A percentile compares a stretch with the other conserved stretches of the same genome.
phyloP scores from a whole-genome alignment of 2,113 vertebrate species.

The Podarcis cretensis region DNA sequence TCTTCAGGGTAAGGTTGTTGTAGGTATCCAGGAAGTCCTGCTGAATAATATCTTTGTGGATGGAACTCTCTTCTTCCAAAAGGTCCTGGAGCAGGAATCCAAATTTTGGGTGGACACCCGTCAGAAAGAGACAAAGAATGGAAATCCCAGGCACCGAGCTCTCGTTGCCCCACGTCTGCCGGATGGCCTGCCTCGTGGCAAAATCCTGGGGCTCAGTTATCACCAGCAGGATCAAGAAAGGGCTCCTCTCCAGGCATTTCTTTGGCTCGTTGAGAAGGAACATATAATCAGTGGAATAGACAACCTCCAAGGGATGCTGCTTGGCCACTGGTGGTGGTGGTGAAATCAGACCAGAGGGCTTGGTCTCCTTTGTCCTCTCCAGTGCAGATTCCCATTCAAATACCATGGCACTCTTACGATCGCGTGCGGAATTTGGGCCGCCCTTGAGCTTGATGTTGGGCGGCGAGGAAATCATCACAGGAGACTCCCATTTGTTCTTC shows the following conservation, averaged over 20 bases:
- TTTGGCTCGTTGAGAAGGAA: slow-evolving; percentile 74
- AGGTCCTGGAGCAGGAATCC: background rate
- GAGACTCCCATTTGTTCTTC: background rate
- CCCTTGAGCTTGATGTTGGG: rapidly evolving
- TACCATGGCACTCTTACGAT: background rate
- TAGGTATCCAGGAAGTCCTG: slow-evolving; percentile 83
- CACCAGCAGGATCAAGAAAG: slow-evolving; percentile 82
- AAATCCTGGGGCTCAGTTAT: background rate
- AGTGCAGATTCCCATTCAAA: background rate
- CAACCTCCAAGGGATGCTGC: slow-evolving; percentile 41
- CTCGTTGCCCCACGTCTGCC: slow-evolving; percentile 77
- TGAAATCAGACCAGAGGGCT: background rate
- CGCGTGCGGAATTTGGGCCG: too few species aligned
- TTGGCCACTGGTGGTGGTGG: rapidly evolving
- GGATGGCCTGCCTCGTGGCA: slow-evolving; percentile 64
- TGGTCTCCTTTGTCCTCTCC: background rate
- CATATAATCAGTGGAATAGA: slow-evolving; percentile 71
- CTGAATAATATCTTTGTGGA: slow-evolving; percentile 78
- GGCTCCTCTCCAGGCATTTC: slow-evolving; percentile 56
- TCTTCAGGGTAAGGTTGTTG: slow-evolving; percentile 81
- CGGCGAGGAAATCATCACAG: background rate
- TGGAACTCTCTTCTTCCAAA: slow-evolving; percentile 69
- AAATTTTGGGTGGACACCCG: slow-evolving; percentile 45
- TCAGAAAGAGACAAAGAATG: slow-evolving; percentile 71
- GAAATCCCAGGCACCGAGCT: slow-evolving; percentile 63